Percentiles rank a stretch among this genome's conserved stretches.
phyloP scores from a whole-genome alignment of 2,888 invertebrate species.

The Tetanocera ferruginea region DNA sequence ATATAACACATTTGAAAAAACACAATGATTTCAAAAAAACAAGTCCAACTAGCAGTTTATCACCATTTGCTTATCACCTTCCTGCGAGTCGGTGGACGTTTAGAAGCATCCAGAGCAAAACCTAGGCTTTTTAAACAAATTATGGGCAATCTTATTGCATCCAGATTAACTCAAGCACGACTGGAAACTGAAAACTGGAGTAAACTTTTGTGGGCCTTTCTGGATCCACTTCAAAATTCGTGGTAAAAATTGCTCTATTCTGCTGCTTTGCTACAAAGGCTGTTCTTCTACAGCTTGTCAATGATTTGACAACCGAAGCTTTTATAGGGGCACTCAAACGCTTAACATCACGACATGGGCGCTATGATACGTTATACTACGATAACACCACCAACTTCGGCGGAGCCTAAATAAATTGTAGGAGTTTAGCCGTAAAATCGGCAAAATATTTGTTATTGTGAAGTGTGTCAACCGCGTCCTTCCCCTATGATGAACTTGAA shows the following conservation, averaged over 20 bases:
- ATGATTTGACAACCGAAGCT: not conserved
- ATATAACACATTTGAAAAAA: too few relatives aligned
- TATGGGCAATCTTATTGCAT: too few relatives aligned
- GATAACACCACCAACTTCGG: not conserved
- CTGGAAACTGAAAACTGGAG: constrained; percentile 19
- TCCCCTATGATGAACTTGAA: constrained; percentile 28
- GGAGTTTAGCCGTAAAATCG: constrained; percentile 3
- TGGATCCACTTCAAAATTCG: constrained; percentile 36
- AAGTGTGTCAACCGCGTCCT: constrained; percentile 1
- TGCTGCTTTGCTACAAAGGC: not conserved
- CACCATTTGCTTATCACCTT: not conserved
- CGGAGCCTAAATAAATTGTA: not conserved
- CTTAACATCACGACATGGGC: not conserved
- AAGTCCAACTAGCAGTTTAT: not conserved
- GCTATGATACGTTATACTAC: not conserved
- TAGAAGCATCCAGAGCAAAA: constrained; percentile 17
- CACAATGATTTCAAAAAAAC: too few relatives aligned
- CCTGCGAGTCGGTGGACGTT: not conserved
- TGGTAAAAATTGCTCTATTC: constrained; percentile 1
- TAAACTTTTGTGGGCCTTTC: constrained; percentile 43
- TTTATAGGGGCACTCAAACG: not conserved
- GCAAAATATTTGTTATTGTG: not conserved
- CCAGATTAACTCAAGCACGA: too few relatives aligned
- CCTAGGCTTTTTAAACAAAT: constrained; percentile 40
- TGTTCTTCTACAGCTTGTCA: not conserved